Evolutionary conservation across 2,797 vertebrate genomes (phyloP).

Genomic region (Euthynnus affinis): DNA sequence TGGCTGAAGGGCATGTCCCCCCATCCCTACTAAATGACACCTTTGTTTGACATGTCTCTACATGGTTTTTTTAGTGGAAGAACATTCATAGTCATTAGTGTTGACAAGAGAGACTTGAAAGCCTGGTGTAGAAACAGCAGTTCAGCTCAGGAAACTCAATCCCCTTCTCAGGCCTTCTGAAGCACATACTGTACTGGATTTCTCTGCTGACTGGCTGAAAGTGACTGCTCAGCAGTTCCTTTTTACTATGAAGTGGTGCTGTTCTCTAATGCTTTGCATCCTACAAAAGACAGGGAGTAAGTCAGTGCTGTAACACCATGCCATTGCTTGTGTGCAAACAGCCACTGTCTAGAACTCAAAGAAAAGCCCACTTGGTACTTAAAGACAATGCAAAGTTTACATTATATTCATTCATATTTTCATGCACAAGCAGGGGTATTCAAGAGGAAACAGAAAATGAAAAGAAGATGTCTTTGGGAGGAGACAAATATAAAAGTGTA

Average conservation of each 20-base stretch:
- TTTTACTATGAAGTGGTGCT: background rate
- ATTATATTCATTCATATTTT: too few relatives aligned
- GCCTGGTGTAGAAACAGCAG: background rate
- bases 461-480: too few relatives aligned
- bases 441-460: too few relatives aligned
- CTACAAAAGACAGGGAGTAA: background rate
- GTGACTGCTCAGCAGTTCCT: background rate
- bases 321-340: background rate
- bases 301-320: background rate
- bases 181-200: background rate
- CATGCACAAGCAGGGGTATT: too few relatives aligned
- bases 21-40: background rate
- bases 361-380: background rate
- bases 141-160: background rate
- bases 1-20: background rate
- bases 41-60: slow-evolving; percentile 1
- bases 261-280: background rate
- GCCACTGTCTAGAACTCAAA: background rate
- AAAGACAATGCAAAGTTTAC: background rate
- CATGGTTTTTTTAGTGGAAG: background rate
- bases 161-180: background rate
- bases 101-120: background rate
- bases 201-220: background rate
- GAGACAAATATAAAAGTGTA: too few relatives aligned
- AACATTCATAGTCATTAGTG: background rate